These are phyloP conservation scores for Dione juno DNA, from an alignment of 2,888 invertebrate genomes.

Conservation along the genomic window DNA sequence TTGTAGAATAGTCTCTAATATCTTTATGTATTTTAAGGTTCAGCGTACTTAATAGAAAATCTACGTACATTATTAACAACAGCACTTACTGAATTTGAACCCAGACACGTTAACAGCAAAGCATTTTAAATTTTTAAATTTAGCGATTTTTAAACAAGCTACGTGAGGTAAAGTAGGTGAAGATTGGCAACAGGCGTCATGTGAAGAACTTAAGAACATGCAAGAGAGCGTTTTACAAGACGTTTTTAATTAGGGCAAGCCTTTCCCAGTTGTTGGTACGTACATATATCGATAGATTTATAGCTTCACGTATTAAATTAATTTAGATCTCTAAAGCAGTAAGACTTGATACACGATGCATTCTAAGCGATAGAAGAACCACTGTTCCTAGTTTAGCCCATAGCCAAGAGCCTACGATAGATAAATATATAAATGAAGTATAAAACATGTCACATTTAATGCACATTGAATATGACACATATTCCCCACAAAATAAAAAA, in stretches of 20 bases:
- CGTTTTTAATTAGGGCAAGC: constrained; percentile 20
- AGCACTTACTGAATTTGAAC: background rate
- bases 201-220: constrained; percentile 7
- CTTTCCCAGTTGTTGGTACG: background rate
- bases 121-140: background rate
- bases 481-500: too few relatives aligned
- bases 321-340: background rate
- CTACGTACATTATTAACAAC: background rate
- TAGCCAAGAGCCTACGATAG: too few relatives aligned
- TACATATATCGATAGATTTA: background rate
- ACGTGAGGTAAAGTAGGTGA: constrained; percentile 13
- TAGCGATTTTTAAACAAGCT: background rate
- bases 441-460: too few relatives aligned
- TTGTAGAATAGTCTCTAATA: too few relatives aligned
- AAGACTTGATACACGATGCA: too few relatives aligned
- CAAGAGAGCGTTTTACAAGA: constrained; percentile 16
- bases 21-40: too few relatives aligned
- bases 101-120: background rate
- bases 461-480: too few relatives aligned
- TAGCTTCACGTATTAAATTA: background rate
- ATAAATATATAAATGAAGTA: too few relatives aligned
- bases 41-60: too few relatives aligned
- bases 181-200: constrained; percentile 20
- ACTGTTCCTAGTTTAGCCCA: too few relatives aligned
- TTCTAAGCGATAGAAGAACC: too few relatives aligned